Conservation (phyloP, 53 echinoderm and acorn worm species). For the Echinarachnius parma region DNA sequence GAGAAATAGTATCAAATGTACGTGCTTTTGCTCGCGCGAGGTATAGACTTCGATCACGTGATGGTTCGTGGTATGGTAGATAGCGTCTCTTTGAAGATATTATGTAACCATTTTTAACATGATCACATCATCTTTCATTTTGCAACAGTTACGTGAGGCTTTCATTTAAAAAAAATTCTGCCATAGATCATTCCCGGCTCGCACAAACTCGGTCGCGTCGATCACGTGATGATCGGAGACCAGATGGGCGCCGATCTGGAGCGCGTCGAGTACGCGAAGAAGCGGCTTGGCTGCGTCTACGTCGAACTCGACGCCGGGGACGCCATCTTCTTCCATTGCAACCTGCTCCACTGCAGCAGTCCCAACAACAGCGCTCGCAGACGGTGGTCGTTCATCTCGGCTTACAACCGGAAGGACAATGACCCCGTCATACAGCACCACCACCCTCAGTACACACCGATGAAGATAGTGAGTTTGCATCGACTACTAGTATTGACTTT, state of each 20-base stretch:
- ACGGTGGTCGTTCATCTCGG: constrained; percentile 65
- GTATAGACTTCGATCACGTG: too few species aligned
- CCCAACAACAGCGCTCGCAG: constrained; percentile 63
- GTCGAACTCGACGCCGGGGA: constrained; percentile 70
- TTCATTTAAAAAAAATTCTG: not conserved
- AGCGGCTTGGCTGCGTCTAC: constrained; percentile 50
- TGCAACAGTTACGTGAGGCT: not conserved
- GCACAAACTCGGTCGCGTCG: constrained; percentile 74
- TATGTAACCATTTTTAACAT: too few species aligned
- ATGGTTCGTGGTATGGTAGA: too few species aligned
- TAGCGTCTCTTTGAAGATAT: too few species aligned
- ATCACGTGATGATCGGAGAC: constrained; percentile 62
- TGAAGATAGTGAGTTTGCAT: constrained; percentile 58
- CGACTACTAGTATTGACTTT: too few species aligned
- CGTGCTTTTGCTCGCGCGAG: too few species aligned
- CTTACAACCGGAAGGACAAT: constrained; percentile 75
- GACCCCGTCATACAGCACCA: constrained; percentile 73
- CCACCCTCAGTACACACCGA: constrained; percentile 73
- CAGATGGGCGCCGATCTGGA: constrained; percentile 71
- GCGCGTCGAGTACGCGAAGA: constrained; percentile 64
- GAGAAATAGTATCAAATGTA: too few species aligned
- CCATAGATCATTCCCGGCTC: constrained; percentile 66
- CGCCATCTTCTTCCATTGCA: constrained; percentile 79
- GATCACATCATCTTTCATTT: too few species aligned
- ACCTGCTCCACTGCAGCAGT: constrained; percentile 72